Base-by-base conservation (phyloP, 2,113 vertebrate genomes). In the Sylvilagus bachmani region DNA sequence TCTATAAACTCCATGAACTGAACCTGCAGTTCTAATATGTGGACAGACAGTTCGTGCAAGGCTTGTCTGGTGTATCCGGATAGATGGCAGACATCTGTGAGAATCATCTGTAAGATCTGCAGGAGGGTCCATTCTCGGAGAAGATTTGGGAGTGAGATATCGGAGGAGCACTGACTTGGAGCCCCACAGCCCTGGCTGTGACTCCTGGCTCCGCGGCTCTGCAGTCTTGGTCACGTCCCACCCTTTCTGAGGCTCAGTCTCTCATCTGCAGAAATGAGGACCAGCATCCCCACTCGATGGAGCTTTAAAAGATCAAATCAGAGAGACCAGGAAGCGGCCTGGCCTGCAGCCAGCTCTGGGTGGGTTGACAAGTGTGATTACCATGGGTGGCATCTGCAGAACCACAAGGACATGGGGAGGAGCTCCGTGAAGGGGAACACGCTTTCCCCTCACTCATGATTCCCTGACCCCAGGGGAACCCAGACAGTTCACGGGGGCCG, bases 311-410 rank as follows among this genome's bases (percentile, higher is more conserved):
- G 85, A 90, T 82, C 88, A 83, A 81, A 84, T 66, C 78, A 80
- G 82, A 90, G 58, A 97, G 66, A 58, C 92, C 44, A 70, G 90
- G 74, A 83, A 86, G 70, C 38, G 75, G 66, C 79, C 74, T 73
- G 94, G 94, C 83, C 31, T 31, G 12, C 27, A 55, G 92, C 90
- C 89, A 29, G 11, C 81, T 90, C 75, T 7, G 17, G 66, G 53
- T 77, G 61, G 44, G 84, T 64, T 78, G 86, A 80, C 38, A 14
- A 84, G 62, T 58, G 33, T 66, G 85, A 70, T 75, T 93, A 78
- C 51, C 27, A 5, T 22, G 55, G 53, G n/a, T 91, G 95, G 84
- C 86, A 81, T 94, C 83, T 94, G 78, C 75, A 74, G 87, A 91
- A 51, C 79, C 6, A 55, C 74, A 25, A 36, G 93, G 90, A 81